Conservation (phyloP, 2,888 invertebrate genomes). For the Drosophila kokeensis region DNA sequence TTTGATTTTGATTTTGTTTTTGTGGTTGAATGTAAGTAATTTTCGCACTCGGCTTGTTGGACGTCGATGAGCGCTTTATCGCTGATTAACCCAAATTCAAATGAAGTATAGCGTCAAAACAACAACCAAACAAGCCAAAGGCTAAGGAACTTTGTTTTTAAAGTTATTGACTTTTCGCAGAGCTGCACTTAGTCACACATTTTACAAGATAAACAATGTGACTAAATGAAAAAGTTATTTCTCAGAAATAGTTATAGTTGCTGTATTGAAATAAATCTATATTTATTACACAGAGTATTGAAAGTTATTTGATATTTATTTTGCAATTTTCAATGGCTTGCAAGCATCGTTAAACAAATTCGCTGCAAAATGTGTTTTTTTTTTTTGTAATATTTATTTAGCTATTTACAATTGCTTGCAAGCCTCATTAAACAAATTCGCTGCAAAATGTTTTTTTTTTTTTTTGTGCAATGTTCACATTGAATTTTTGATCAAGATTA, state of each 20-base stretch:
- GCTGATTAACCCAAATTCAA: slow-evolving; percentile 76
- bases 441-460: slow-evolving; percentile 25
- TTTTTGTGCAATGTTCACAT: neutral
- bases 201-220: neutral
- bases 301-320: neutral
- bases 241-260: neutral
- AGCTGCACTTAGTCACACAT: slow-evolving; percentile 14
- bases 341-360: neutral
- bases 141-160: slow-evolving; percentile 62
- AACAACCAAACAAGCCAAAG: slow-evolving; percentile 50
- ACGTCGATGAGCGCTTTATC: slow-evolving; percentile 72
- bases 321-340: neutral
- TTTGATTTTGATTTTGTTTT: neutral
- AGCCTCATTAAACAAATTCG: slow-evolving; percentile 3
- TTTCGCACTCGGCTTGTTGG: slow-evolving; percentile 50
- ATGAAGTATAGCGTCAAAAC: slow-evolving; percentile 36
- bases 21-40: slow-evolving; percentile 25
- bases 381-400: neutral
- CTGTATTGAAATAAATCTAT: neutral
- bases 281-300: neutral
- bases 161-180: slow-evolving; percentile 63
- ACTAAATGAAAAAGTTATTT: neutral
- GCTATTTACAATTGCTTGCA: neutral
- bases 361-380: neutral
- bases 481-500: slow-evolving; percentile 59